Base-by-base conservation (phyloP, 2,888 invertebrate genomes). In the Oscheius myriophilus region DNA sequence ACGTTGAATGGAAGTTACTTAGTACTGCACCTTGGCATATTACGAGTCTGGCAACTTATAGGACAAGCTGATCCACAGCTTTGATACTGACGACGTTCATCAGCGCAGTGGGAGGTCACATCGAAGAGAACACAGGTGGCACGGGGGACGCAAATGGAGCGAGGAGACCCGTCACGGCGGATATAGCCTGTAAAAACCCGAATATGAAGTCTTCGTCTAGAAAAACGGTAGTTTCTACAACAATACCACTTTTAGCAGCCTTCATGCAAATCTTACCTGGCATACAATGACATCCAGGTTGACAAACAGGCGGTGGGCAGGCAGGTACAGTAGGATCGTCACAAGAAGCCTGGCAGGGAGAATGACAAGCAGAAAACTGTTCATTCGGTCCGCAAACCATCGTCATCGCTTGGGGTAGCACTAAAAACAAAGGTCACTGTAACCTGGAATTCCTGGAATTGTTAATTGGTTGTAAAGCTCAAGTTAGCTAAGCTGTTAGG, bases 21-120 rank as follows among this genome's bases (percentile, higher is more conserved):
- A 42, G 16, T n/a, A 49, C 1, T 25, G 21, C 41, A 75, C 73
- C 73, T 71, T 45, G 78, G 80, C 21, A 64, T 67, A 45, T 75
- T 76, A 26, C 80, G 46, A 11, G 69, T 75, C 7, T 72, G 74
- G 52, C 80, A 80, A 53, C 75, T 75, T 23, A 80, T 76, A 2
- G 80, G 80, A 58, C 80, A 80, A 9, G 78, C 73, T 33, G 78
- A 78, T 23, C 80, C 80, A 43, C 80, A 80, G 12, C 75, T 73
- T 26, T 76, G 76, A 67, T 80, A 80, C 41, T 77, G 75, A 33
- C 79, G 61, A 12, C 73, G 58, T 2, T 74, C 71, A 67, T 78
- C 78, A 12, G 79, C 74, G 55, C 79, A 80, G 39, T 72, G 69
- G 16, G 77, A 71, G 0, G 79, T 76, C 7, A 75, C 62, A 59